Evolutionary conservation across 1,140 invertebrate genomes (phyloP).

Genomic region (Glossosoma conforme): DNA sequence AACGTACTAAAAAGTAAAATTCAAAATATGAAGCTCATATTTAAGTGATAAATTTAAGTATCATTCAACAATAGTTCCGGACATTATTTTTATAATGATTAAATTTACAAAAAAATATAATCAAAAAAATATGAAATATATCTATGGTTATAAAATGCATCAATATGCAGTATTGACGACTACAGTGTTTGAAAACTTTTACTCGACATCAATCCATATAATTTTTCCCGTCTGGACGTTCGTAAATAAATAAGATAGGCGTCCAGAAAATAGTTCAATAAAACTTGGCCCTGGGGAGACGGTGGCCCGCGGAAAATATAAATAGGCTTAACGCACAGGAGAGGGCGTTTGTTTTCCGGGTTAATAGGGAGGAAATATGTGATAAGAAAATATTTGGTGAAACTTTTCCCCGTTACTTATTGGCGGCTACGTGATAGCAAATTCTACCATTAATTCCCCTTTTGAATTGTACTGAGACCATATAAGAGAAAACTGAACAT

Average conservation of each 20-base stretch:
- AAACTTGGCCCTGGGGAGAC: constrained; percentile 27
- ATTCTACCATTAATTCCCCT: too few relatives aligned
- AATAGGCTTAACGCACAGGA: constrained; percentile 30
- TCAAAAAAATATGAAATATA: too few relatives aligned
- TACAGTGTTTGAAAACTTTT: background rate
- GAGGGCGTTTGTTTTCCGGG: constrained; percentile 31
- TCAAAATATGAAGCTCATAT: too few relatives aligned
- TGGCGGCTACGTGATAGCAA: constrained; percentile 26
- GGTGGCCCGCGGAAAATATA: constrained; percentile 28
- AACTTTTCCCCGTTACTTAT: constrained; percentile 26
- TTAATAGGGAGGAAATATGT: constrained; percentile 32
- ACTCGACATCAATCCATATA: constrained; percentile 22
- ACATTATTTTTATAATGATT: too few relatives aligned
- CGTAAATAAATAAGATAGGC: constrained; percentile 13
- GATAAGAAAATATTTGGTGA: constrained; percentile 32
- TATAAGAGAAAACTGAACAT: constrained; percentile 1
- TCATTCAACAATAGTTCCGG: too few relatives aligned
- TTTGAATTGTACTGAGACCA: constrained; percentile 7
- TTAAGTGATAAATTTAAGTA: too few relatives aligned
- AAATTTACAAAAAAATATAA: too few relatives aligned
- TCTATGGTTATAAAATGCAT: too few relatives aligned
- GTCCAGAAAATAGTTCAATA: constrained; percentile 31
- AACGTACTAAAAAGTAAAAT: too few relatives aligned
- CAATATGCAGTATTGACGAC: too few relatives aligned
- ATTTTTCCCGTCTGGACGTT: constrained; percentile 20